Conservation (phyloP, 2,797 vertebrate genomes). For the Hippopotamyrus pictus region DNA sequence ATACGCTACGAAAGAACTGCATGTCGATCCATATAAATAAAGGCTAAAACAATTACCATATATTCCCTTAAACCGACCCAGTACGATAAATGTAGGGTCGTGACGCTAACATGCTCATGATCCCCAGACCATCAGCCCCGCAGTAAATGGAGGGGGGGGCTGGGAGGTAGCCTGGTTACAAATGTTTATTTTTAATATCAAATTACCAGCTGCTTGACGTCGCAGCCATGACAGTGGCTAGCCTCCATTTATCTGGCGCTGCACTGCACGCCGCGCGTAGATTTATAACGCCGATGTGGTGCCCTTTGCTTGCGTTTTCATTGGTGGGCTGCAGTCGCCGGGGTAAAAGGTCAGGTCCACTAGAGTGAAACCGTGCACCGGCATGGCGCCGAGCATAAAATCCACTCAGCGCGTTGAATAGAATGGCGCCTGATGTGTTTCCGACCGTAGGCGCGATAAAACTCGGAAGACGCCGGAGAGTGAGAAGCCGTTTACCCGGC, state of each 20-base stretch:
- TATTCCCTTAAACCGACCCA: slow-evolving; percentile 15
- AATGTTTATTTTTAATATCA: neutral
- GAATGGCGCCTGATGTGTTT: neutral
- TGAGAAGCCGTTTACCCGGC: neutral
- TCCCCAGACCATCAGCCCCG: neutral
- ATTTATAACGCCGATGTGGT: neutral
- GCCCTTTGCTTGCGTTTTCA: neutral
- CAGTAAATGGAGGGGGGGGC: neutral
- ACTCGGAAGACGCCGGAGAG: neutral
- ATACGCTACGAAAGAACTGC: neutral
- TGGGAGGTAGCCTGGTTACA: neutral
- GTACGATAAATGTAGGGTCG: neutral
- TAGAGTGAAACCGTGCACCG: neutral
- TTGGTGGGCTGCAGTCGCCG: neutral
- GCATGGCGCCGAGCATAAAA: neutral
- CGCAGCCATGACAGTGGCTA: neutral
- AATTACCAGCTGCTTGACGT: neutral
- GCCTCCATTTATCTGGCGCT: neutral
- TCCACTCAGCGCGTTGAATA: slow-evolving; percentile 3
- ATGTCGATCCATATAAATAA: slow-evolving; percentile 15
- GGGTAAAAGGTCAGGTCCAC: neutral
- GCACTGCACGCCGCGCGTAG: neutral
- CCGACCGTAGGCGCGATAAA: neutral
- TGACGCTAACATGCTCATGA: neutral
- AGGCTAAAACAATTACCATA: slow-evolving; percentile 21